Evolutionary conservation across 64 coral and sea anemone genomes (phyloP).

Genomic region (Orbicella faveolata): DNA sequence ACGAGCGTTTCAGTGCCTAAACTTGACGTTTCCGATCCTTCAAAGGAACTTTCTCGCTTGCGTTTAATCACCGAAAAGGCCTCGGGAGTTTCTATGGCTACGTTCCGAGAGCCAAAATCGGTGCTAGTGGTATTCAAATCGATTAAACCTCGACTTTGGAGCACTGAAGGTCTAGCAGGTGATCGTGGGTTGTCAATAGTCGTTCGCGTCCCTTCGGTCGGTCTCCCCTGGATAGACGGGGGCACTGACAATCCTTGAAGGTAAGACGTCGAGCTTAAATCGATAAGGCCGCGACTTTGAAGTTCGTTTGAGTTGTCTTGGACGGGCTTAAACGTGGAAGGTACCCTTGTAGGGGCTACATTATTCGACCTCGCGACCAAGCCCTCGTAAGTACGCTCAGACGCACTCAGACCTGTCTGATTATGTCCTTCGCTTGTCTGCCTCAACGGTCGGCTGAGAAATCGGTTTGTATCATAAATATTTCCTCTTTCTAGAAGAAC

Average conservation of each 20-base stretch:
- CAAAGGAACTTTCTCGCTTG: not conserved
- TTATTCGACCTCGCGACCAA: not conserved
- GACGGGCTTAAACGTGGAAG: not conserved
- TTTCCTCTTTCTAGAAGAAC: not conserved
- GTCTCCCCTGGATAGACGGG: not conserved
- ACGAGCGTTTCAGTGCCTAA: not conserved
- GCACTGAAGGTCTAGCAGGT: not conserved
- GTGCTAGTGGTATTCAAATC: conserved; percentile 23
- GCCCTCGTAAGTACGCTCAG: not conserved
- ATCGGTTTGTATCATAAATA: not conserved
- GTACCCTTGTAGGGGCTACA: not conserved
- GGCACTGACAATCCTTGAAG: not conserved
- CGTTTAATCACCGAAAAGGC: not conserved
- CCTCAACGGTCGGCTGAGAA: not conserved
- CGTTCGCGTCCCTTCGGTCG: not conserved
- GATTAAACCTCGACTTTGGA: conserved; percentile 6
- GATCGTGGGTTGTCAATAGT: not conserved
- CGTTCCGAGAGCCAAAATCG: not conserved
- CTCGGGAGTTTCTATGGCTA: not conserved
- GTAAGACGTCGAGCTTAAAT: conserved; percentile 39
- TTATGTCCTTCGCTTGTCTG: not conserved
- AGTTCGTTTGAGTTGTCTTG: not conserved
- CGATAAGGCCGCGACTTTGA: conserved; percentile 20
- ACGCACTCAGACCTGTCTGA: not conserved
- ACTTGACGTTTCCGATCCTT: conserved; percentile 15